Evolutionary conservation across 2,888 invertebrate species (phyloP), one percentile per base, ranked within the genome.

Genomic region (Eupithecia subumbrata): DNA sequence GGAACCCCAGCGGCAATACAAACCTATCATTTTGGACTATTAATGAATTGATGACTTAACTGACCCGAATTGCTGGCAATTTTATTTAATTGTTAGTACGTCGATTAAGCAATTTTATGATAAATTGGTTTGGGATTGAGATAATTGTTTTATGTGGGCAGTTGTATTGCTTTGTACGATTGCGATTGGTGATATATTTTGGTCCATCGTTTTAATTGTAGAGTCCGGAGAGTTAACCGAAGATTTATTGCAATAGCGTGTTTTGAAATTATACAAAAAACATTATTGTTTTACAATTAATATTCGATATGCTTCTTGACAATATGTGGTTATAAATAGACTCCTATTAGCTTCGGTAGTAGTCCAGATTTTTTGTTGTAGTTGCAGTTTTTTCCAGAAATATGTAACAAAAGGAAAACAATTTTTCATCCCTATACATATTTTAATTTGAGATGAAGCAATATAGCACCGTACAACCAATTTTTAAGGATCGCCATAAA

Each of bases 31-130:
- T 89, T 89, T 85, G 83, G 84, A 84, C 87, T 87, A 91, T 91
- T 89, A 90, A 89, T 89, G 87, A 90, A 89, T 88, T 89, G 88
- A 91, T 90, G 90, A 87, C 89, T 90, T 89, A 88, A 90, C 88
- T 91, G 91, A 87, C 89, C 91, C 82, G 86, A 90, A 91, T 92
- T 86, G 88, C 85, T 86, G 87, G 85, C 91, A 91, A 91, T 91
- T 90, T 89, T 88, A 85, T 87, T 89, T 90, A 90, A 90, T 91
- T 89, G 87, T 87, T 84, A 84, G 80, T 80, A 83, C 85, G 86
- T 87, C 86, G 87, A 88, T 90, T 88, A 88, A 90, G 88, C 88
- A 88, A 88, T 89, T 88, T 89, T 88, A 87, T 89, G 88, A 89
- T 89, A 83, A 85, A 87, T 87, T 86, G 86, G 83, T 84, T 84